Percentiles rank a stretch among this genome's conserved stretches.
These are phyloP conservation scores for Cryptus viduatorius DNA, from an alignment of 2,888 invertebrate species.

Conservation along the genomic window DNA sequence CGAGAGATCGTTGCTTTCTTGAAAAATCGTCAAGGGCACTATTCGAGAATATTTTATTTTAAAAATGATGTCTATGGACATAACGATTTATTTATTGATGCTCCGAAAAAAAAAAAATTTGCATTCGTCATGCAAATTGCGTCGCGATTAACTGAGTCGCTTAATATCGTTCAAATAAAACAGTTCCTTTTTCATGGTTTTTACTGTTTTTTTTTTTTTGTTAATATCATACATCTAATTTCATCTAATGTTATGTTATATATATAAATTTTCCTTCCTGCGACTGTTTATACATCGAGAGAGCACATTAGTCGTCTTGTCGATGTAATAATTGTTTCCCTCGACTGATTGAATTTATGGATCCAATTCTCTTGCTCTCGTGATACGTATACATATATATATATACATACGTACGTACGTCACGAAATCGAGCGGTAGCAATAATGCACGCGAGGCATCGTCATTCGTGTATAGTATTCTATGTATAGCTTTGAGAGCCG, in stretches of 20 bases:
- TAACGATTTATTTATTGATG: background rate
- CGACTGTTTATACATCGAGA: slow-evolving; percentile 19
- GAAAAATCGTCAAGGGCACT: slow-evolving; percentile 4
- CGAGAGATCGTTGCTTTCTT: slow-evolving; percentile 2
- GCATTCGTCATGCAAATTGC: background rate
- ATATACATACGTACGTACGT: slow-evolving; percentile 32
- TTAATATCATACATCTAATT: background rate
- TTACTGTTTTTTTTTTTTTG: too few relatives aligned
- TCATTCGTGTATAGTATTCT: slow-evolving; percentile 50
- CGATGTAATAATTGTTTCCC: slow-evolving; percentile 54
- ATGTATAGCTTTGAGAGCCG: slow-evolving; percentile 42
- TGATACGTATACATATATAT: background rate
- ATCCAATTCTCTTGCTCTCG: slow-evolving; percentile 38
- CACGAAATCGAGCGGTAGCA: slow-evolving; percentile 33
- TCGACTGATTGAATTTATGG: slow-evolving; percentile 56
- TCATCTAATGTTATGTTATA: background rate
- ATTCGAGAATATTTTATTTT: slow-evolving; percentile 2
- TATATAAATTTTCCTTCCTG: background rate
- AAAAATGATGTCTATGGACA: background rate
- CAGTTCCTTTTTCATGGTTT: background rate
- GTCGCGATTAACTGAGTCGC: too few relatives aligned
- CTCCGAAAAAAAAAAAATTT: background rate
- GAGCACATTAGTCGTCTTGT: slow-evolving; percentile 26
- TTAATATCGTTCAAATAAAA: too few relatives aligned
- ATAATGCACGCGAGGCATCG: slow-evolving; percentile 52